phyloP scores from a whole-genome alignment of 2,888 invertebrate genomes.

The Nemoura dubitans region DNA sequence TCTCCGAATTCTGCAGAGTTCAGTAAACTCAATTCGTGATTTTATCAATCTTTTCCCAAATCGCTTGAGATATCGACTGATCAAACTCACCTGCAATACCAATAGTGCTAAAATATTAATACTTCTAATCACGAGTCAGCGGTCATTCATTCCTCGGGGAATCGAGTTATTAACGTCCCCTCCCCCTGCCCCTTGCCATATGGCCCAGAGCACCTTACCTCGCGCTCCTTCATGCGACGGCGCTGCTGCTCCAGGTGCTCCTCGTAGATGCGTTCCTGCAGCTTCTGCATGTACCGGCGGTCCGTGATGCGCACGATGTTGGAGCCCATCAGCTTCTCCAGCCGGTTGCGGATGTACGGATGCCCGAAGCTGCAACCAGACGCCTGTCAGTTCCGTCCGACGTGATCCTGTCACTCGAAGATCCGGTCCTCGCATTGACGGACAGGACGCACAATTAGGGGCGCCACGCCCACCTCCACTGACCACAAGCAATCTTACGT shows the following conservation, averaged over 20 bases:
- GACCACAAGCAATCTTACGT: too few relatives aligned
- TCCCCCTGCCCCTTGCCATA: too few relatives aligned
- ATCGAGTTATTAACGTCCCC: neutral
- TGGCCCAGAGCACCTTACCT: too few relatives aligned
- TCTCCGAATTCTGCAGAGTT: neutral
- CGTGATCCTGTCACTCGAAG: too few relatives aligned
- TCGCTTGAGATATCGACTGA: neutral
- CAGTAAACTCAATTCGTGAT: neutral
- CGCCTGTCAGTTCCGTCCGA: too few relatives aligned
- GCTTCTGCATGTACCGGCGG: slow-evolving; percentile 71
- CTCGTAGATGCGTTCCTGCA: slow-evolving; percentile 70
- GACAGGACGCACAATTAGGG: too few relatives aligned
- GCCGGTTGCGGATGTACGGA: slow-evolving; percentile 69
- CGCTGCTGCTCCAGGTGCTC: slow-evolving; percentile 72
- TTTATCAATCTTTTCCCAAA: neutral
- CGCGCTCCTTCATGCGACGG: slow-evolving; percentile 69
- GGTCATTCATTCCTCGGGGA: neutral
- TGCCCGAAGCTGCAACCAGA: slow-evolving; percentile 66
- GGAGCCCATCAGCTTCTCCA: slow-evolving; percentile 76
- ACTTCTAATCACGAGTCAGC: neutral
- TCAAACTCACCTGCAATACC: neutral
- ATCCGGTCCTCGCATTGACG: too few relatives aligned
- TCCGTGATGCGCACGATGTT: slow-evolving; percentile 74
- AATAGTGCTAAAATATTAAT: neutral
- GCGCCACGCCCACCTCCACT: too few relatives aligned